These are phyloP conservation scores for Egretta garzetta DNA, from an alignment of 2,113 vertebrate species.

Conservation along the genomic window DNA sequence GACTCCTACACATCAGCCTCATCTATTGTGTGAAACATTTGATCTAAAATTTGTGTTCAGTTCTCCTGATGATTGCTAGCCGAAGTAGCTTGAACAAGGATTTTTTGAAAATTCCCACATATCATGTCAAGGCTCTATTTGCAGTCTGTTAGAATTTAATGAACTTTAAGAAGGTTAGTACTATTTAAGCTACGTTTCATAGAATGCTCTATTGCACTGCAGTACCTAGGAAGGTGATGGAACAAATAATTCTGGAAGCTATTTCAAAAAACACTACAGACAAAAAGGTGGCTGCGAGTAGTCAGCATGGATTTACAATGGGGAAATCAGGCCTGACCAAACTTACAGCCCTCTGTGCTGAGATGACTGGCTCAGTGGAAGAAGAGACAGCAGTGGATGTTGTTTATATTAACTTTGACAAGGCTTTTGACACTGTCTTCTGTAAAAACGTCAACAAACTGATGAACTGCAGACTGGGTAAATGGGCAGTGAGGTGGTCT, in stretches of 20 bases:
- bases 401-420: not conserved
- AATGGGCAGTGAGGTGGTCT: not conserved
- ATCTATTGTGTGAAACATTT: not conserved
- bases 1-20: not conserved
- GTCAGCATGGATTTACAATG: not conserved
- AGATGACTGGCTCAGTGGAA: not conserved
- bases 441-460: not conserved
- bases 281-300: not conserved
- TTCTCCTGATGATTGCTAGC: not conserved
- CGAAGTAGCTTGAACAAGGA: not conserved
- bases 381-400: not conserved
- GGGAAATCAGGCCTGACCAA: not conserved
- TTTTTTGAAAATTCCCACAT: not conserved
- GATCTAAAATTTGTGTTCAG: not conserved
- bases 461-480: not conserved
- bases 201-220: not conserved
- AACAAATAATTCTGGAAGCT: not conserved
- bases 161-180: not conserved
- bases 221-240: not conserved
- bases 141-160: not conserved
- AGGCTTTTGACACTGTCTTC: not conserved
- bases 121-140: not conserved
- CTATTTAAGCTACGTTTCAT: not conserved
- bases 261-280: not conserved
- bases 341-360: not conserved